Conservation (phyloP, 1,140 invertebrate genomes). For the Laupala kohalensis region DNA sequence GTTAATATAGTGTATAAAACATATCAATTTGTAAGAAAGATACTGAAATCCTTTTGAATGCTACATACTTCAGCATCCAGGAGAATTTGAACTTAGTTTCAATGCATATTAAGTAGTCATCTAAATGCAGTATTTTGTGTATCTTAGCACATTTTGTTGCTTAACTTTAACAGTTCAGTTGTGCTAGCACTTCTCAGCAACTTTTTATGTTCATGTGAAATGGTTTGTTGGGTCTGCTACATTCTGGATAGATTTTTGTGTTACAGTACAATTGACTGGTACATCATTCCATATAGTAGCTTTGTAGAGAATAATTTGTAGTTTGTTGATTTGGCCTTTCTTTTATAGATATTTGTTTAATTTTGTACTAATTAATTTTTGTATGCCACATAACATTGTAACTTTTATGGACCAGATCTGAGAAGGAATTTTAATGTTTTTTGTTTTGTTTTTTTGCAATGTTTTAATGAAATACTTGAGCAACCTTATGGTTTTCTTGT, state of each 20-base stretch:
- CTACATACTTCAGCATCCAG: background rate
- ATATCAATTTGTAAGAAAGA: constrained; percentile 4
- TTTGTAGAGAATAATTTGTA: background rate
- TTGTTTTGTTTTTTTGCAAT: background rate
- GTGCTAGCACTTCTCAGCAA: background rate
- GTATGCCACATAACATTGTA: background rate
- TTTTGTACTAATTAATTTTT: background rate
- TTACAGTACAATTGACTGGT: background rate
- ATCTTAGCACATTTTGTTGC: background rate
- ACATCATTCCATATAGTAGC: background rate
- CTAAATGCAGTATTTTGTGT: background rate
- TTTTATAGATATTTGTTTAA: background rate
- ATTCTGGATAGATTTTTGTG: background rate
- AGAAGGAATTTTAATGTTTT: background rate
- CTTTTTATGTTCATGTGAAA: background rate
- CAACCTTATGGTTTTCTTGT: background rate
- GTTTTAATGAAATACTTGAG: background rate
- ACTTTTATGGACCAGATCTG: background rate
- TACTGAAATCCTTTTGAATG: background rate
- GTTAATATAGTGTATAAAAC: constrained; percentile 9
- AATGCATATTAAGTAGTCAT: background rate
- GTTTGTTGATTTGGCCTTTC: background rate
- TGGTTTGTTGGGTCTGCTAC: background rate
- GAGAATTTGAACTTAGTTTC: background rate
- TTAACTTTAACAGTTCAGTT: background rate